Percentiles rank a stretch among this genome's conserved stretches.
Conservation (phyloP, 2,888 invertebrate genomes). For the Dryocosmus kuriphilus region DNA sequence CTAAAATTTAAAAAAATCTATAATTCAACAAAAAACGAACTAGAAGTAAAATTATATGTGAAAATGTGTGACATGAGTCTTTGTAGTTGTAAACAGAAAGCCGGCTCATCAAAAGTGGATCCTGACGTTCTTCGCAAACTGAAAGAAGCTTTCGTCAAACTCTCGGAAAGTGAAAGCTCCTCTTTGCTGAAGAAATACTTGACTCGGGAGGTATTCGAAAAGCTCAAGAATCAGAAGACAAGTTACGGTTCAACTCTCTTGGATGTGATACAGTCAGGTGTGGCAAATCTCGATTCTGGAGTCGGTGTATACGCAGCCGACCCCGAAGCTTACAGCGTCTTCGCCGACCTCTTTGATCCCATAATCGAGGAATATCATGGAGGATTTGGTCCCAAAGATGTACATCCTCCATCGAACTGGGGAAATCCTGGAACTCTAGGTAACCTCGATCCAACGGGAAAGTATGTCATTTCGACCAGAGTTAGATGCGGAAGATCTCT, state of each 20-base stretch:
- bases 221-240: conserved; percentile 78
- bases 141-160: conserved; percentile 78
- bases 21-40: not conserved
- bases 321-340: conserved; percentile 83
- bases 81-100: conserved; percentile 65
- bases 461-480: conserved; percentile 84
- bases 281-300: conserved; percentile 84
- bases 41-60: not conserved
- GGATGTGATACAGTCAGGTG: conserved; percentile 84
- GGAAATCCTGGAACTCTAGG: conserved; percentile 75
- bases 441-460: conserved; percentile 81
- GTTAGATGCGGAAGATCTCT: conserved; percentile 83
- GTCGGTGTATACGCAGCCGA: conserved; percentile 80
- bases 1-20: not conserved
- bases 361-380: conserved; percentile 85
- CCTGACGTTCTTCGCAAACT: conserved; percentile 75
- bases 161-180: conserved; percentile 78
- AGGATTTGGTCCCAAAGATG: conserved; percentile 80
- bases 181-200: conserved; percentile 80
- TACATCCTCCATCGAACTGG: conserved; percentile 80
- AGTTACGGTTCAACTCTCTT: conserved; percentile 81
- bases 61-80: conserved; percentile 71
- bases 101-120: conserved; percentile 25
- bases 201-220: conserved; percentile 54
- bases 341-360: conserved; percentile 83